Evolutionary conservation across 2,797 vertebrate genomes (phyloP).

Genomic region (Heliangelus exortis): DNA sequence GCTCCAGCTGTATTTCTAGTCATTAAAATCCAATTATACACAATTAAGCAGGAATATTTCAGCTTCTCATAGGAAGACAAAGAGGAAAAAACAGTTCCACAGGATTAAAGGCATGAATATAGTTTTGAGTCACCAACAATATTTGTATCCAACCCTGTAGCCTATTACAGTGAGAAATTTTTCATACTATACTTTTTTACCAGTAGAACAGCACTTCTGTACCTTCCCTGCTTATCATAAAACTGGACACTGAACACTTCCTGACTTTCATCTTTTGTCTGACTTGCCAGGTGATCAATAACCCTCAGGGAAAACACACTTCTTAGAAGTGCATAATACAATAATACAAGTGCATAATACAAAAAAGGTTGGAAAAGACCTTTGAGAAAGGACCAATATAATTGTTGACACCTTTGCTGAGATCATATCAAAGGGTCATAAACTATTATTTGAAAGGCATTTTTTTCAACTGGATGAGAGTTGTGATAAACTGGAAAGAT

Average conservation of each 20-base stretch:
- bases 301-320: not conserved
- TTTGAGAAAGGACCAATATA: not conserved
- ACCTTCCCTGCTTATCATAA: not conserved
- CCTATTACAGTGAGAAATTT: not conserved
- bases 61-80: not conserved
- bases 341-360: not conserved
- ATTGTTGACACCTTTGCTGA: not conserved
- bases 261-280: not conserved
- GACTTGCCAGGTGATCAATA: not conserved
- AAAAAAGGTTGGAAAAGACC: no score
- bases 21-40: not conserved
- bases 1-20: not conserved
- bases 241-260: not conserved
- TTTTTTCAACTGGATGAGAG: not conserved
- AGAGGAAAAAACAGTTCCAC: not conserved
- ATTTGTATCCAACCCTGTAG: not conserved
- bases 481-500: not conserved
- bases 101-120: not conserved
- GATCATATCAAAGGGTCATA: not conserved
- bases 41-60: not conserved
- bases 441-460: not conserved
- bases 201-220: not conserved
- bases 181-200: not conserved
- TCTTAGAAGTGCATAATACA: not conserved
- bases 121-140: not conserved